phyloP scores from a whole-genome alignment of 2,113 vertebrate genomes.

The Dasypus novemcinctus region DNA sequence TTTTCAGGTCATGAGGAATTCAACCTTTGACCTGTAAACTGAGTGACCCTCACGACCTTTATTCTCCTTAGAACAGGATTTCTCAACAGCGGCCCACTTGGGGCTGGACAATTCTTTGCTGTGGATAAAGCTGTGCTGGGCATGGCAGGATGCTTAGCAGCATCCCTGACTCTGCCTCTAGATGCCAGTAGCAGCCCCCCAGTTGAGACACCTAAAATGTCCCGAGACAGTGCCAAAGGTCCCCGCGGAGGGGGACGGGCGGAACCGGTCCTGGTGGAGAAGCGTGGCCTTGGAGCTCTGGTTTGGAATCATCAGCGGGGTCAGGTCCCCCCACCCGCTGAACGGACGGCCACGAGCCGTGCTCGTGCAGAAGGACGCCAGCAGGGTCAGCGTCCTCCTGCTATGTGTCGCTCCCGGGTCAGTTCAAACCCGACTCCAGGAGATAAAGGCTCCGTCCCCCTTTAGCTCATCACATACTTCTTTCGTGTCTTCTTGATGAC shows the following conservation, averaged over 20 bases:
- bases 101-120: background rate
- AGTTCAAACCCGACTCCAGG: slow-evolving; percentile 1
- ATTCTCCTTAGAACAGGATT: background rate
- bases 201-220: background rate
- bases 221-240: too few species aligned
- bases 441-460: background rate
- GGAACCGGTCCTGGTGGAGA: background rate
- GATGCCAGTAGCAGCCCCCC: background rate
- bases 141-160: too few species aligned
- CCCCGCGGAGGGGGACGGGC: background rate
- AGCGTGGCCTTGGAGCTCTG: background rate
- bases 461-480: background rate
- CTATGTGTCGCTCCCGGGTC: background rate
- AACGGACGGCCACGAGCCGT: background rate
- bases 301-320: background rate
- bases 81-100: background rate
- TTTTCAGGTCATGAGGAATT: background rate
- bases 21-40: background rate
- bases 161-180: too few species aligned
- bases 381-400: accelerated
- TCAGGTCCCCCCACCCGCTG: background rate
- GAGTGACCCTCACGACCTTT: background rate
- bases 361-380: background rate
- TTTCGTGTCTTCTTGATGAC: background rate
- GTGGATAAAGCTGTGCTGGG: background rate